Percentiles rank a stretch among this genome's conserved stretches.
Conservation (phyloP, 1,140 invertebrate genomes). For the Drosophila mayri region DNA sequence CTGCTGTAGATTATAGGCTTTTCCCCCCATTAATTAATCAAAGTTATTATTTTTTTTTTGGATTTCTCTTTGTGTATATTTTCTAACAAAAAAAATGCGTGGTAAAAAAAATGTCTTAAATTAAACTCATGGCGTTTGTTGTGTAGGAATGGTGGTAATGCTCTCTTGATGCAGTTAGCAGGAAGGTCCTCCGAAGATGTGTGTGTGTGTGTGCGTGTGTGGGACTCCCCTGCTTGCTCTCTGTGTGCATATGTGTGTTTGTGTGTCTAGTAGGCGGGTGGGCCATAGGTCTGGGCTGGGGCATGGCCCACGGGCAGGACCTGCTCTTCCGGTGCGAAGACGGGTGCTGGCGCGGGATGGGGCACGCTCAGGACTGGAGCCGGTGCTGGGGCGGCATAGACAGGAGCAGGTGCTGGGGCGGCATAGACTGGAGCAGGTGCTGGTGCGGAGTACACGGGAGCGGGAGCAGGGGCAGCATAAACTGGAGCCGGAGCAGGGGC, state of each 20-base stretch:
- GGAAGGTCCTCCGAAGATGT: constrained; percentile 39
- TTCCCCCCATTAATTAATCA: background rate
- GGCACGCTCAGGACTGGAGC: constrained; percentile 56
- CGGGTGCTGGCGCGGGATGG: constrained; percentile 32
- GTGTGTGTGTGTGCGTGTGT: background rate
- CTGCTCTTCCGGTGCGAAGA: constrained; percentile 50
- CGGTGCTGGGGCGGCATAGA: constrained; percentile 31
- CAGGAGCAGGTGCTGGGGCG: constrained; percentile 22
- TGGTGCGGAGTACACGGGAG: constrained; percentile 6
- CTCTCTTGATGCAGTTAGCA: constrained; percentile 38
- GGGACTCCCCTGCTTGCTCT: background rate
- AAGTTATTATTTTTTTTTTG: background rate
- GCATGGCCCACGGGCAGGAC: constrained; percentile 59
- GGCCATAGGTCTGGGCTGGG: constrained; percentile 75
- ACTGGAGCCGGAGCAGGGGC: constrained; percentile 37
- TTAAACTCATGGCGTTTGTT: constrained; percentile 63
- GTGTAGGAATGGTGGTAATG: constrained; percentile 51
- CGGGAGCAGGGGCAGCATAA: constrained; percentile 32
- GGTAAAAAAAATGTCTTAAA: constrained; percentile 58
- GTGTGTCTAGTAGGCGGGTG: constrained; percentile 54
- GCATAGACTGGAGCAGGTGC: constrained; percentile 14
- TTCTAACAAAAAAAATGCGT: constrained; percentile 52
- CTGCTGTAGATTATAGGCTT: too few relatives aligned
- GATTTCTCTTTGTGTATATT: constrained; percentile 42
- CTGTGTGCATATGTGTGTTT: background rate